Conservation (phyloP, 2,113 vertebrate species). For the Peucedramus taeniatus region DNA sequence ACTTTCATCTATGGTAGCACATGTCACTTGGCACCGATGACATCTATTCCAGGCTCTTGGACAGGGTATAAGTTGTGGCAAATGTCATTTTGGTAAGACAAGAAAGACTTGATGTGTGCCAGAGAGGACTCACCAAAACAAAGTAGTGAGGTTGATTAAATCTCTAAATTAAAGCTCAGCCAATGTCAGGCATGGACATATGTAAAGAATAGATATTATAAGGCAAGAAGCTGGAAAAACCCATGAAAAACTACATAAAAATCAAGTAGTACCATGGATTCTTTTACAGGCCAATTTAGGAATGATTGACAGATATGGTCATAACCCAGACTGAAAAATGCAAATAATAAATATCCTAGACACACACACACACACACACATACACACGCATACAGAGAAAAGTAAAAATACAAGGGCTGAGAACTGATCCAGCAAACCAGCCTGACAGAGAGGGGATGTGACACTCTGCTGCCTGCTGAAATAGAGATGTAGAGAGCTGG, state of each 20-base stretch:
- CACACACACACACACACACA: fast-evolving
- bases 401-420: background rate
- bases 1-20: background rate
- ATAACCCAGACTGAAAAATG: background rate
- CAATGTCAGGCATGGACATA: background rate
- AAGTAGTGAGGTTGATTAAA: fast-evolving
- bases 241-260: background rate
- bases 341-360: background rate
- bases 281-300: background rate
- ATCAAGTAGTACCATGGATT: background rate
- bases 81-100: background rate
- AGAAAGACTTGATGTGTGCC: background rate
- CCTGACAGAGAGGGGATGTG: background rate
- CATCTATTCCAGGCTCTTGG: background rate
- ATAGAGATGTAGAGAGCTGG: background rate
- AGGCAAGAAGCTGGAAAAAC: background rate
- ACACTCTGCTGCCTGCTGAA: background rate
- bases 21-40: background rate
- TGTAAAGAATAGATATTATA: background rate
- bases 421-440: background rate
- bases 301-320: background rate
- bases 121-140: background rate
- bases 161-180: background rate
- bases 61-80: background rate
- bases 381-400: background rate